Evolutionary conservation across 2,797 vertebrate genomes (phyloP).

Genomic region (Kryptolebias ocellatus): DNA sequence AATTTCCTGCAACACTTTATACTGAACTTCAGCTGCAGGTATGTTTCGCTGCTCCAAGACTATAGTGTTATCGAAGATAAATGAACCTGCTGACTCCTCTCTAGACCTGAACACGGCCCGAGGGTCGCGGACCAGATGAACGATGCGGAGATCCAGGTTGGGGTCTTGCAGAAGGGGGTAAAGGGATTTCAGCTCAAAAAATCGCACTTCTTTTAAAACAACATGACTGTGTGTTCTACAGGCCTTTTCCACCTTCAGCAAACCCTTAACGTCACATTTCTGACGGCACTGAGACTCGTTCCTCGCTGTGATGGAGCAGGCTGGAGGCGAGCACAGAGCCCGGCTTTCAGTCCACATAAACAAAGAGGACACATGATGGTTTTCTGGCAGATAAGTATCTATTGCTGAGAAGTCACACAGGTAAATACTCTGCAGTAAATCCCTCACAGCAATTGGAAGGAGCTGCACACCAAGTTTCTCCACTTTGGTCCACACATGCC

Average conservation of each 20-base stretch:
- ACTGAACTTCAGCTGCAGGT: constrained; percentile 75
- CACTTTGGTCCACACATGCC: constrained; percentile 90
- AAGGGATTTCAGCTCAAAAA: constrained; percentile 92
- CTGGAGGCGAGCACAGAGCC: constrained; percentile 90
- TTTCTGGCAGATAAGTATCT: constrained; percentile 88
- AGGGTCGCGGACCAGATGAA: constrained; percentile 94
- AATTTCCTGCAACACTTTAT: constrained; percentile 88
- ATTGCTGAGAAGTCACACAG: constrained; percentile 93
- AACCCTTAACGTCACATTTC: constrained; percentile 77
- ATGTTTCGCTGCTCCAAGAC: constrained; percentile 85
- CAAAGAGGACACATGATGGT: constrained; percentile 84
- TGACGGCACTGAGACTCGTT: constrained; percentile 79
- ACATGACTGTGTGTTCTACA: constrained; percentile 90
- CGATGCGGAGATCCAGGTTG: constrained; percentile 86
- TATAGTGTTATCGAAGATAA: constrained; percentile 82
- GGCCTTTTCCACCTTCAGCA: constrained; percentile 77
- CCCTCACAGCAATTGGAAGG: constrained; percentile 89
- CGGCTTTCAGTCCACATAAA: constrained; percentile 93
- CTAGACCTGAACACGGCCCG: constrained; percentile 88
- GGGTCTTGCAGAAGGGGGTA: constrained; percentile 91
- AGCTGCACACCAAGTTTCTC: constrained; percentile 60
- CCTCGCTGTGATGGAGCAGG: constrained; percentile 82
- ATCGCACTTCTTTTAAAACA: constrained; percentile 92
- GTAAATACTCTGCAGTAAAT: too few species aligned
- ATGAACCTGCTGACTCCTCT: constrained; percentile 78